These are phyloP conservation scores for Acronicta leporina DNA, from an alignment of 2,888 invertebrate species.

Conservation along the genomic window DNA sequence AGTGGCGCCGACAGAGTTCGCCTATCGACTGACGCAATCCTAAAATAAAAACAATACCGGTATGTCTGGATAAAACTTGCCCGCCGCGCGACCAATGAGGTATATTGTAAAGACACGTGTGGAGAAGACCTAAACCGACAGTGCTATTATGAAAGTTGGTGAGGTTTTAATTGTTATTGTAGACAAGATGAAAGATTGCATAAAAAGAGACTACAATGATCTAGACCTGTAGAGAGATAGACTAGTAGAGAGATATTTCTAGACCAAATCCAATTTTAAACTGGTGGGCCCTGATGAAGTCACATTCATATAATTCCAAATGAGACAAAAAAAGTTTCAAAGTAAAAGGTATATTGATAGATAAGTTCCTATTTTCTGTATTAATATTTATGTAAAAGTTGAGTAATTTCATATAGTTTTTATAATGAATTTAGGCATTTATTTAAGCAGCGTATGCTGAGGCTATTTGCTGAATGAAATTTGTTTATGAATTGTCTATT, in stretches of 20 bases:
- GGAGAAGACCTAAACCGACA: slow-evolving; percentile 13
- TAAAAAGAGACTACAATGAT: neutral
- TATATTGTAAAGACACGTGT: slow-evolving; percentile 9
- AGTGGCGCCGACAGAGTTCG: slow-evolving; percentile 22
- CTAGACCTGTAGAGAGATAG: too few species aligned
- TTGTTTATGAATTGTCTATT: too few species aligned
- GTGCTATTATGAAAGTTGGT: slow-evolving; percentile 11
- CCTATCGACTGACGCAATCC: slow-evolving; percentile 36
- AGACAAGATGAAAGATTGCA: slow-evolving; percentile 4
- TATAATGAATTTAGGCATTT: too few species aligned
- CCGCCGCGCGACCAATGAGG: slow-evolving; percentile 17
- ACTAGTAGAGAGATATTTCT: slow-evolving; percentile 6
- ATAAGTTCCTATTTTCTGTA: too few species aligned
- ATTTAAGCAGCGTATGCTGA: too few species aligned
- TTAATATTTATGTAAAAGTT: too few species aligned
- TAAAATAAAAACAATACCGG: slow-evolving; percentile 30
- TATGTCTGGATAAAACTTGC: slow-evolving; percentile 21
- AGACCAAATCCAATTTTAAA: slow-evolving; percentile 32
- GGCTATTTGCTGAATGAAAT: too few species aligned
- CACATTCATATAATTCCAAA: neutral
- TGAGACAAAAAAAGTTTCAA: too few species aligned
- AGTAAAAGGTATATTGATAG: too few species aligned
- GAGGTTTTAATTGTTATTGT: slow-evolving; percentile 13
- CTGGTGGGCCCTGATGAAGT: slow-evolving; percentile 10
- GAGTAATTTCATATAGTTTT: too few species aligned